Base-by-base conservation (phyloP, 2,113 vertebrate species). In the Ptilorrhoa leucosticta region DNA sequence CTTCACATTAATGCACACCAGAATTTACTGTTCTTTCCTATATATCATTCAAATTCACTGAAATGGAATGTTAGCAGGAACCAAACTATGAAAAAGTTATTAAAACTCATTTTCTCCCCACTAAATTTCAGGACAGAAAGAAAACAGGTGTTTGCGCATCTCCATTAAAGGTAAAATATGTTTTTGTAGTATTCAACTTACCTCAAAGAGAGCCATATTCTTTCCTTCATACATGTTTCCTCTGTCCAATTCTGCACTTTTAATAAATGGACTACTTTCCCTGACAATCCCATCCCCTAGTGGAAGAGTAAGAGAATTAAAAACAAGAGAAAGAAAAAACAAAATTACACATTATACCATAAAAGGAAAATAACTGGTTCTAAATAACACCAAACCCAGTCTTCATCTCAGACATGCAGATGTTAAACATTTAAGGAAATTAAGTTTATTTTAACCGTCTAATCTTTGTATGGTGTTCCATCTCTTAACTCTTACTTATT, bases 181-280 rank as follows among this genome's bases (percentile, higher is more conserved):
- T 28, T 72, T 93, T 44, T 7, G 6, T 22, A 31, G 11, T 66
- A 57, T 50, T 84, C 45, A 70, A 22, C 47, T 97, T 97, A 99
- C 99, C 99, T 99, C 99, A 96, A 99, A 99, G 11, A 99, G 98
- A 31, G 99, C 99, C 99, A 99, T 99, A 98, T 99, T 99, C 97
- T 99, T 99, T 73, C 99, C 99, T 95, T 99, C 99, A 2, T 98
- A 99, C 24, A 93, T 91, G 40, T 96, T 99, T 88, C 96, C 98
- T 78, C 96, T 97, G 81, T 99, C 98, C 64, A 87, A 70, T 37
- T 99, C 98, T 11, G 97, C 97, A 90, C 88, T 98, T 92, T 98
- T 98, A 95, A 99, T 98, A 80, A 99, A 99, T 0, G 99, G 99
- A 90, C 98, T 99, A 76, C 93, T 99, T 94, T 99, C 99, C 83